These are phyloP conservation scores for Hemiscyllium ocellatum DNA, from an alignment of 2,113 vertebrate species.

Conservation along the genomic window DNA sequence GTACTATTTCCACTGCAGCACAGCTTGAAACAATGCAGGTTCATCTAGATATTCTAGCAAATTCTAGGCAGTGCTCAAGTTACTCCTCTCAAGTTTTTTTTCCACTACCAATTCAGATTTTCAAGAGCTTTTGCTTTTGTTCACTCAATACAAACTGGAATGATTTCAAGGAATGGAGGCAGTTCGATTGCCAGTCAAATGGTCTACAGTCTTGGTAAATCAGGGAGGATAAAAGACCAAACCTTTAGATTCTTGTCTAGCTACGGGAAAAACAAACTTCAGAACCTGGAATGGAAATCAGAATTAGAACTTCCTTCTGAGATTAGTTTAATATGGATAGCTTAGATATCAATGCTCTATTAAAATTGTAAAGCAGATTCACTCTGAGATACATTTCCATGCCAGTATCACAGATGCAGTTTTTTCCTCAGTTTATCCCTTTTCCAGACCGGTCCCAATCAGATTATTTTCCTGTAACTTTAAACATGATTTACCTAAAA, in stretches of 20 bases:
- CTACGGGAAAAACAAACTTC: not conserved
- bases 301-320: not conserved
- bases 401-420: not conserved
- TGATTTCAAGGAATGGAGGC: not conserved
- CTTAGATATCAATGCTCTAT: not conserved
- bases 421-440: not conserved
- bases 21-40: not conserved
- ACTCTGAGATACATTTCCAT: not conserved
- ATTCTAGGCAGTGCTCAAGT: not conserved
- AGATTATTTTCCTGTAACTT: not conserved
- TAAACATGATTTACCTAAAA: not conserved
- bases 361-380: not conserved
- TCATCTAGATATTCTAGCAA: not conserved
- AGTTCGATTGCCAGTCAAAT: not conserved
- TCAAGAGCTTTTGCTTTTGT: not conserved
- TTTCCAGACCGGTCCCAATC: not conserved
- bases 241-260: not conserved
- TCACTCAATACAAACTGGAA: not conserved
- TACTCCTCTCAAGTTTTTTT: not conserved
- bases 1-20: no score
- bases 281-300: not conserved
- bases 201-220: not conserved
- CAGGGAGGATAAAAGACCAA: not conserved
- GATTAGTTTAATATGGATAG: not conserved
- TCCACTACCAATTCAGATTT: not conserved